Base-by-base conservation (phyloP, 2,797 vertebrate species). In the Sciaenops ocellatus region DNA sequence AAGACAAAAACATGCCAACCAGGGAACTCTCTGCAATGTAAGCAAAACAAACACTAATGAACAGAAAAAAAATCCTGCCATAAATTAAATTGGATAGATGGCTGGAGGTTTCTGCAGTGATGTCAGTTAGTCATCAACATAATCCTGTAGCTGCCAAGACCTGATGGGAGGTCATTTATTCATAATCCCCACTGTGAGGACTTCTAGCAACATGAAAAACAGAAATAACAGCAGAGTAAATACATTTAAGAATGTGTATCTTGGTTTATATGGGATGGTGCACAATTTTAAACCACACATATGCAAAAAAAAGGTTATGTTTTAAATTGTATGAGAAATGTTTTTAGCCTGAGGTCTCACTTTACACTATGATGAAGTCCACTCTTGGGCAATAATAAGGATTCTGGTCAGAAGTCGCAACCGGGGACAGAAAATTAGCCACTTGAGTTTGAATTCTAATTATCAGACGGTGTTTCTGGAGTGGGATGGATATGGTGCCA, bases 371-470 rank as follows among this genome's bases (percentile, higher is more conserved):
- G 84, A 92, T 87, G 67, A 89, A 93, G 83, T 85, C 66, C 65
- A 80, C 78, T 87, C 65, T 47, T 75, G 69, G 64, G 41, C 1
- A 30, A 67, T 90, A 86, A 92, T 86, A 89, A 84, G 82, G 89
- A 89, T 83, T 90, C 71, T 44, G 84, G 91, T 88, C 82, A 91
- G 78, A 93, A 91, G 85, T 90, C 88, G 88, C 80, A 86, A 83
- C 85, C 82, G 92, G 73, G 73, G 76, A 80, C 67, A 69, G 86
- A 82, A 90, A 93, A 94, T 94, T 90, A 93, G 93, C 93, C 89
- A 93, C 86, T 85, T 76, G 79, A 85, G 89, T 90, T 90, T 89
- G 83, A 90, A 92, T 90, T 94, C 71, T 93, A 95, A 95, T 95
- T 94, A 95, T 93, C 84, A 90, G 89, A 87, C 90, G 82, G 86